These are phyloP conservation scores for Phasia obesa DNA, from an alignment of 2,888 invertebrate species.

Conservation along the genomic window DNA sequence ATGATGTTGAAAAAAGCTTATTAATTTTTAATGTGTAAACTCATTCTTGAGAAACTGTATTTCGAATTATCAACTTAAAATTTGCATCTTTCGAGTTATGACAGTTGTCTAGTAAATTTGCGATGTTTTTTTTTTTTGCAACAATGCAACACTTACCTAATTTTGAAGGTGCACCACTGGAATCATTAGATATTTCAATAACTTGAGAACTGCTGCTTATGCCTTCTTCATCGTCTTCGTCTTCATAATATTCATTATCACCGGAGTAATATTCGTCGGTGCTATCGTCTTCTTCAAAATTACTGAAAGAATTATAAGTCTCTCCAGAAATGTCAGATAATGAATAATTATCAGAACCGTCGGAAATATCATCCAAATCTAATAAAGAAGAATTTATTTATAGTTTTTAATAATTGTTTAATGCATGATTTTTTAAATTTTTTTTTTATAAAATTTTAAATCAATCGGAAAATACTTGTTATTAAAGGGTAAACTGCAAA, in stretches of 20 bases:
- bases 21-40: too few relatives aligned
- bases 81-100: too few relatives aligned
- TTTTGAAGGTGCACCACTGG: constrained; percentile 66
- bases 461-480: too few relatives aligned
- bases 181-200: constrained; percentile 73
- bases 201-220: constrained; percentile 59
- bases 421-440: too few relatives aligned
- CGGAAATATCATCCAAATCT: constrained; percentile 70
- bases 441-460: too few relatives aligned
- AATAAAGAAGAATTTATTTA: background rate
- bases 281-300: constrained; percentile 65
- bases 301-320: constrained; percentile 69
- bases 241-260: constrained; percentile 56
- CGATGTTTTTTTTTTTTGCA: background rate
- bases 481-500: too few relatives aligned
- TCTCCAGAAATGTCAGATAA: constrained; percentile 73
- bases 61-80: too few relatives aligned
- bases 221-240: constrained; percentile 33
- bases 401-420: background rate
- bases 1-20: too few relatives aligned
- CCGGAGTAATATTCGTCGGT: constrained; percentile 41
- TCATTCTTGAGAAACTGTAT: too few relatives aligned
- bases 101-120: too few relatives aligned
- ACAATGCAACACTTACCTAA: constrained; percentile 68
- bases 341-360: constrained; percentile 68